Conservation (phyloP, 2,888 invertebrate genomes). For the Teleiodes luculella region DNA sequence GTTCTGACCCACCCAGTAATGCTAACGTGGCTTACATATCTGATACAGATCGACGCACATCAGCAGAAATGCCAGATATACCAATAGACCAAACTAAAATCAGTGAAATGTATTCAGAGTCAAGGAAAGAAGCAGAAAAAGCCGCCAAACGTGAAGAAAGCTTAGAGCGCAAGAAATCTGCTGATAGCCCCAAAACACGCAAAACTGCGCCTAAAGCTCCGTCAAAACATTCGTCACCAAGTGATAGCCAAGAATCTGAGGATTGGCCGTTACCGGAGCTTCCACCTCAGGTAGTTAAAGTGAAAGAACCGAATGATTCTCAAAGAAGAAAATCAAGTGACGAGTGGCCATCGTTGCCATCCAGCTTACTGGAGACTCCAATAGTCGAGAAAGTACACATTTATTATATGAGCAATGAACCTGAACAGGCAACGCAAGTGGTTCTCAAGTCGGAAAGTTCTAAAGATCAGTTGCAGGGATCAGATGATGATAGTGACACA, state of each 20-base stretch:
- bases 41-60: slow-evolving; percentile 87
- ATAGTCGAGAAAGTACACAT: slow-evolving; percentile 88
- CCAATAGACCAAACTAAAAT: slow-evolving; percentile 85
- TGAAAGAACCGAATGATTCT: slow-evolving; percentile 38
- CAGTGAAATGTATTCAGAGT: slow-evolving; percentile 76
- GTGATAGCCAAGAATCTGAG: slow-evolving; percentile 85
- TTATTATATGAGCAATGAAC: slow-evolving; percentile 87
- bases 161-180: slow-evolving; percentile 44
- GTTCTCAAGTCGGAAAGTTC: slow-evolving; percentile 83
- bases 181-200: slow-evolving; percentile 47
- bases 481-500: slow-evolving; percentile 84
- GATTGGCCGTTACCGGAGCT: slow-evolving; percentile 88
- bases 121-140: slow-evolving; percentile 70
- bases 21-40: slow-evolving; percentile 87
- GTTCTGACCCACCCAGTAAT: slow-evolving; percentile 89
- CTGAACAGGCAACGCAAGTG: slow-evolving; percentile 88
- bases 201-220: slow-evolving; percentile 51
- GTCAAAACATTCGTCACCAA: slow-evolving; percentile 65
- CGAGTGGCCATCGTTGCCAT: slow-evolving; percentile 90
- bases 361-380: slow-evolving; percentile 83
- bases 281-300: slow-evolving; percentile 76
- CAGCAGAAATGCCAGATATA: slow-evolving; percentile 91
- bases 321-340: slow-evolving; percentile 78
- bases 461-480: slow-evolving; percentile 80
- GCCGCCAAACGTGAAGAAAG: slow-evolving; percentile 43